Percentiles rank a stretch among this genome's conserved stretches.
Conservation (phyloP, 2,797 vertebrate species). For the Urocyon cinereoargenteus region DNA sequence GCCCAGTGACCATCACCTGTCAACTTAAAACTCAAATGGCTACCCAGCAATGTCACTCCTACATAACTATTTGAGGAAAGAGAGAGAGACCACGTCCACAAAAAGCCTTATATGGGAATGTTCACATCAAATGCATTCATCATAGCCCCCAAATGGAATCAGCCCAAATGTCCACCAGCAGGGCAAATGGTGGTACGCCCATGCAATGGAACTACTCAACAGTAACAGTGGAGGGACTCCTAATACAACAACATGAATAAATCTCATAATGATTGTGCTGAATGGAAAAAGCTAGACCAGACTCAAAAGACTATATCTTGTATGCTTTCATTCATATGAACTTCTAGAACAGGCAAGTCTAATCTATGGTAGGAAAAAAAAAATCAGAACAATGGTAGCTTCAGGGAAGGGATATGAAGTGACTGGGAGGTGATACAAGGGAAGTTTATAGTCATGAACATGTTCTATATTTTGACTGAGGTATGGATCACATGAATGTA, state of each 20-base stretch:
- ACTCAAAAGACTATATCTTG: neutral
- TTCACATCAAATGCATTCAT: neutral
- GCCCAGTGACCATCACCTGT: neutral
- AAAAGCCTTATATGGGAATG: neutral
- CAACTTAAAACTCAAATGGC: neutral
- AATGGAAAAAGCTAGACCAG: neutral
- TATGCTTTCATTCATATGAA: neutral
- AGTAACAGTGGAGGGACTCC: neutral
- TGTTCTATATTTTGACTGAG: neutral
- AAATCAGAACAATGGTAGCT: neutral
- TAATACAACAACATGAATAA: neutral
- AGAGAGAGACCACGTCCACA: neutral
- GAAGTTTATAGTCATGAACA: neutral
- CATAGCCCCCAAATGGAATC: neutral
- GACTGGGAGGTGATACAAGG: neutral
- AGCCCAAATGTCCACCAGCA: neutral
- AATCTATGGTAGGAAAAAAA: neutral
- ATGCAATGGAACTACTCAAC: neutral
- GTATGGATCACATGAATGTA: neutral
- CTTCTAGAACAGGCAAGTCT: neutral
- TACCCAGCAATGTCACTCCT: neutral
- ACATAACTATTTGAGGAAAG: neutral
- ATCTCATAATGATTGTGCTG: neutral
- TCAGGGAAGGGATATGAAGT: neutral
- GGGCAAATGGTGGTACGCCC: neutral